Conservation (phyloP, 2,797 vertebrate genomes). For the Cephalopachus bancanus region DNA sequence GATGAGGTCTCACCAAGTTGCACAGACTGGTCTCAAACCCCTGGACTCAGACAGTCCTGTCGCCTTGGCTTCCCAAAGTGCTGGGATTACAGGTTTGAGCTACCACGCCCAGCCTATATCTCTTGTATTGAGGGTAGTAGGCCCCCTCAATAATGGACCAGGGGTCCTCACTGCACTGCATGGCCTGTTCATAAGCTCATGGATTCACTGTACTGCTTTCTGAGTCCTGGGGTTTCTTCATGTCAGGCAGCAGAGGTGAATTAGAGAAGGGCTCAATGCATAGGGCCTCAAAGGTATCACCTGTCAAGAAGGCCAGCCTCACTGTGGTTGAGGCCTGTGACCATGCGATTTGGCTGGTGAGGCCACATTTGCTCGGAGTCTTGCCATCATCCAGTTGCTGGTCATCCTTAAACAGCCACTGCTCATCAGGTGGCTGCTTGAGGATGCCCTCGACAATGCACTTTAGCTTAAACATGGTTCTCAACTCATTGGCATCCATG, state of each 20-base stretch:
- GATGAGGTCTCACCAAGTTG: too few relatives aligned
- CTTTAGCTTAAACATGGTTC: neutral
- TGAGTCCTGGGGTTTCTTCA: neutral
- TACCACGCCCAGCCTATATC: too few relatives aligned
- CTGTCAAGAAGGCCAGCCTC: neutral
- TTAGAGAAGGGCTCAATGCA: neutral
- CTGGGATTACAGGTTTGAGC: too few relatives aligned
- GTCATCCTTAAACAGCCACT: neutral
- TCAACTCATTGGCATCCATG: neutral
- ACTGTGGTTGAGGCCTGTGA: neutral
- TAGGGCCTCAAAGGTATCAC: neutral
- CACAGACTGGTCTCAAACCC: too few relatives aligned
- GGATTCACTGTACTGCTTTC: neutral
- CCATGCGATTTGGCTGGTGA: neutral
- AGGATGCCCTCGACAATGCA: neutral
- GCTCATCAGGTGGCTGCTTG: neutral
- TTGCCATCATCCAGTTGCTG: neutral
- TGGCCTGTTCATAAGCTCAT: too few relatives aligned
- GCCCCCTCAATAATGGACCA: too few relatives aligned
- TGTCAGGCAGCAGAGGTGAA: neutral
- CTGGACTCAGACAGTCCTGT: too few relatives aligned
- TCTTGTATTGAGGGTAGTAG: too few relatives aligned
- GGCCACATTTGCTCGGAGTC: neutral
- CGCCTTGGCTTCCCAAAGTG: too few relatives aligned
- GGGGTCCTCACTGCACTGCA: too few relatives aligned